phyloP scores from a whole-genome alignment of 2,888 invertebrate species.

The Macaria liturata region DNA sequence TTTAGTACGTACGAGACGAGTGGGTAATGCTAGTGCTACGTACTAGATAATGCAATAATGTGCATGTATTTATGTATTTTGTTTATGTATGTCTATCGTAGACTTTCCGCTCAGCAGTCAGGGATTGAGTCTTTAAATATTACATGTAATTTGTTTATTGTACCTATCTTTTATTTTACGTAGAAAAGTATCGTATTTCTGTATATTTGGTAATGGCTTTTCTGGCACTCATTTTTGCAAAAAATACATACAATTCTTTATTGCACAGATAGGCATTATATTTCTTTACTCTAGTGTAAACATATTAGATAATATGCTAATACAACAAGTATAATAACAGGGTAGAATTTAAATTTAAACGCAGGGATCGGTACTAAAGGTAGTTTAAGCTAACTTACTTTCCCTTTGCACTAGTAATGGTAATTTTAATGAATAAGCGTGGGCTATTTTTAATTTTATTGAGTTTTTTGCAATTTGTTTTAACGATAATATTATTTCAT shows the following conservation, averaged over 20 bases:
- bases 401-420: constrained; percentile 3
- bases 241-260: constrained; percentile 2
- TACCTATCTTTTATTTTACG: constrained; percentile 2
- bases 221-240: constrained; percentile 10
- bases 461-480: background rate
- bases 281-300: background rate
- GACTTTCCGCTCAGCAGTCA: constrained; percentile 6
- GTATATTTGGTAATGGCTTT: constrained; percentile 31
- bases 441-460: background rate
- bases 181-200: constrained; percentile 12
- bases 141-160: no score
- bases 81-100: constrained; percentile 28
- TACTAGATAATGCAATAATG: constrained; percentile 21
- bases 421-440: background rate
- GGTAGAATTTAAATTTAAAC: constrained; percentile 1
- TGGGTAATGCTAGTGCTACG: constrained; percentile 38
- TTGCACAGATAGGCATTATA: background rate
- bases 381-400: background rate
- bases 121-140: no score
- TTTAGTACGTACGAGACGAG: constrained; percentile 31
- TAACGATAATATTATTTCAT: no score
- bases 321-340: constrained; percentile 1
- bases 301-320: background rate
- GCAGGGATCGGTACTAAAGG: background rate
- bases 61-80: constrained; percentile 29